Percentiles rank a stretch among this genome's conserved stretches.
Conservation (phyloP, 2,113 vertebrate genomes). For the Petaurus breviceps region DNA sequence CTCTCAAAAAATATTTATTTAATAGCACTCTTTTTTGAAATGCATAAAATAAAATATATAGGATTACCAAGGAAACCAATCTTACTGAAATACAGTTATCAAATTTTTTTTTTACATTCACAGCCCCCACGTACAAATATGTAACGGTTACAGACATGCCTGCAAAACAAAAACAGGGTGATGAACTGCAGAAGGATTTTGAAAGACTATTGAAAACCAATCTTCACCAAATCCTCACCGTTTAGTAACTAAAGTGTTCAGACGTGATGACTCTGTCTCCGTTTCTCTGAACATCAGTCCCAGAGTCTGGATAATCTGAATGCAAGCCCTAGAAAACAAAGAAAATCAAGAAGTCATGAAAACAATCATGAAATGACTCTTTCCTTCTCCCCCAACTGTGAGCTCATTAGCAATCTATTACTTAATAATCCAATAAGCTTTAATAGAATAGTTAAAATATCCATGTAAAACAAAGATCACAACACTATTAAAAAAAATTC, state of each 20-base stretch:
- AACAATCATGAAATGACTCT: background rate
- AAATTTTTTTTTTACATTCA: background rate
- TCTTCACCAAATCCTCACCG: constrained; percentile 76
- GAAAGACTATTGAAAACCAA: background rate
- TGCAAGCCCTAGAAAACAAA: constrained; percentile 82
- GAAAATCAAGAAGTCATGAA: background rate
- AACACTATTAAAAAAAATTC: background rate
- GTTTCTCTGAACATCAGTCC: constrained; percentile 88
- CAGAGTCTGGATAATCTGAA: constrained; percentile 84
- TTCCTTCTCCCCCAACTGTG: background rate
- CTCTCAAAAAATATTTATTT: too few species aligned
- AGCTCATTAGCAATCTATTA: constrained; percentile 32
- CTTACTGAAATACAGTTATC: too few species aligned
- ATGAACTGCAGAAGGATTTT: constrained; percentile 5
- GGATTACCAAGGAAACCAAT: background rate
- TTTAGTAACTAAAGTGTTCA: constrained; percentile 82
- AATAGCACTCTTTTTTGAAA: too few species aligned
- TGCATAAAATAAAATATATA: background rate
- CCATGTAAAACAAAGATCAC: constrained; percentile 44
- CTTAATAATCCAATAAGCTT: constrained; percentile 1
- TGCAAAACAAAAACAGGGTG: constrained; percentile 16
- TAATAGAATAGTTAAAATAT: constrained; percentile 30
- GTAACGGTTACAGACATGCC: background rate
- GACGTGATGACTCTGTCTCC: constrained; percentile 82
- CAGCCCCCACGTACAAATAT: background rate